Conservation (phyloP, 2,888 invertebrate genomes). For the Dynastes hyllus region DNA sequence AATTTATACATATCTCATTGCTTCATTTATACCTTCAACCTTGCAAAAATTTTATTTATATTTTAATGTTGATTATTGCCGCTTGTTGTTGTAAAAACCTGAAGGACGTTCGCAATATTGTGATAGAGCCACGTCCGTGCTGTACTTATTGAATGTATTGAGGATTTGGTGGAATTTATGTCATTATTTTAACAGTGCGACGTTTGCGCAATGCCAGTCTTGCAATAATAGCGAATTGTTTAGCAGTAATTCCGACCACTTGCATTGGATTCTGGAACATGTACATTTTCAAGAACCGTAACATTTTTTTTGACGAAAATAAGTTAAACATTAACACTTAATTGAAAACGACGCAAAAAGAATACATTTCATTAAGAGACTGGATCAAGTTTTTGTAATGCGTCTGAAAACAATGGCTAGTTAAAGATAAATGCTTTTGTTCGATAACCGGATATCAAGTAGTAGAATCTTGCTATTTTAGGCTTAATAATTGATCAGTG, state of each 20-base stretch:
- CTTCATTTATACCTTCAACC: neutral
- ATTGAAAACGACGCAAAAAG: neutral
- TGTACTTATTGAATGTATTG: neutral
- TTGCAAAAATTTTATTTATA: neutral
- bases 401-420: neutral
- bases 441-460: no score
- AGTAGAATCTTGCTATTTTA: no score
- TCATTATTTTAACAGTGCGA: neutral
- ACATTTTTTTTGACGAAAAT: neutral
- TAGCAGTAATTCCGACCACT: conserved; percentile 13
- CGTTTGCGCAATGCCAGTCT: neutral
- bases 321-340: neutral
- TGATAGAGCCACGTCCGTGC: neutral
- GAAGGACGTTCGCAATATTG: neutral
- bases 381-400: neutral
- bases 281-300: neutral
- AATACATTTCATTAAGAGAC: neutral
- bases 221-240: conserved; percentile 17
- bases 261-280: neutral
- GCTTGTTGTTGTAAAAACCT: neutral
- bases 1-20: neutral
- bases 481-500: no score
- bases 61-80: neutral
- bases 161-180: conserved; percentile 14
- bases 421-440: neutral